Base-by-base conservation (phyloP, 2,797 vertebrate species). In the Nasua narica region DNA sequence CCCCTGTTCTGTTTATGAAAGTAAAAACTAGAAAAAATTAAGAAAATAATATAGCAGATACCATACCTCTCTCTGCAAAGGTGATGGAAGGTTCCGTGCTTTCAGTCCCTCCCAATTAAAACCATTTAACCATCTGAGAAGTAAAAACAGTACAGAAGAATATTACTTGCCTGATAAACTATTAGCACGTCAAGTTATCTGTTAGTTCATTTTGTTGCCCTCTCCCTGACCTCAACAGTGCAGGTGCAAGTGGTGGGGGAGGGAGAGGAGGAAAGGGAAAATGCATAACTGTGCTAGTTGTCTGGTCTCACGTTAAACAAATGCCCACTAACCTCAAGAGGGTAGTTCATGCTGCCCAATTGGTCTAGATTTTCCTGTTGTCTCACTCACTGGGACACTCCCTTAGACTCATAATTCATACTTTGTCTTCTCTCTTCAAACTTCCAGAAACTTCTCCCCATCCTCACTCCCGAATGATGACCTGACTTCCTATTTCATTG, bases 61-160 rank as follows among this genome's bases (percentile, higher is more conserved):
- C 18, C 70, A 27, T 99, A 99, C 99, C 98, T 99, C 99, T 99
- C 99, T 99, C 98, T 99, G 99, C 94, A 99, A 99, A 84, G 99
- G 99, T 0, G 99, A 99, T 2, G 97, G 93, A 85, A 99, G 98
- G 79, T 97, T 99, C 97, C 99, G 98, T 10, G 98, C 98, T 98
- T 99, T 99, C 97, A 99, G 98, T 72, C 99, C 99, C 87, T 99
- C 99, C 99, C 99, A 99, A 96, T 99, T 99, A 98, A 99, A 99
- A 67, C 99, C 99, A 91, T 99, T 99, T 97, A 99, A 99, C 99
- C 99, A 99, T 98, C 99, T 99, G 76, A 97, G 79, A 87, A 98
- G 96, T 48, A 15, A 94, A 58, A 85, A 52, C 69, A 91, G 35
- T 7, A 60, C 2, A 65, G 27, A 76, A 54, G 5, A 62, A n/a